Evolutionary conservation across 2,888 invertebrate genomes (phyloP), one percentile per base, ranked within the genome.

Genomic region (Idaea biselata): DNA sequence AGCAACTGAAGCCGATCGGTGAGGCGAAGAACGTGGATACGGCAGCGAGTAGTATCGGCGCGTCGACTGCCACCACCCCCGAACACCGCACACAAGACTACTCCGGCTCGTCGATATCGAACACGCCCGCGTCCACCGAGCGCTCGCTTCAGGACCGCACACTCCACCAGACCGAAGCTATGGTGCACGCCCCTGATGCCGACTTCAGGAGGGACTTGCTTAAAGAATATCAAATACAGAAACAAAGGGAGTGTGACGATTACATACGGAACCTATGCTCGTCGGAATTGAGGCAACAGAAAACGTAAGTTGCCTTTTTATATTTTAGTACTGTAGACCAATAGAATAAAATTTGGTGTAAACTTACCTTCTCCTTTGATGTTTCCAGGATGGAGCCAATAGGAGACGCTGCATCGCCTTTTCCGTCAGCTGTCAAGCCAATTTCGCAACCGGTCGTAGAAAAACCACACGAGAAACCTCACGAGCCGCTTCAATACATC

Each of bases 151-250:
- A 84, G 1, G 89, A 88, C 65, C 83, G 86, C 58, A 67, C 82
- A 67, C 83, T 82, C 61, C 82, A 72, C 63, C 83, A 78, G 66
- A 68, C 87, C 65, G 86, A 90, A 63, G 82, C 69, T 60, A 75
- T 74, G 62, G 69, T 75, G 69, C 77, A 84, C 58, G 77, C 78
- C 66, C 78, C 82, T 57, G 88, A 87, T 75, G 81, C 91, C 68
- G 77, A 89, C 69, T 91, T 91, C 71, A 80, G 94, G 67, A 94
- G 96, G 59, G 97, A 97, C 78, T 86, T 97, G 64, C 94, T 96
- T 74, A 96, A 96, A 78, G 96, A 97, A 80, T 97, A 96, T 80
- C 97, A 97, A 83, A 94, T 95, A 72, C 95, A 96, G 76, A 96
- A 96, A 78, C 95, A 95, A 81, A 94, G 94, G 60, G 92, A 91